A percentile compares a stretch with the other conserved stretches of the same genome.
These are phyloP conservation scores for Bibio marci DNA, from an alignment of 2,888 invertebrate species.

Conservation along the genomic window DNA sequence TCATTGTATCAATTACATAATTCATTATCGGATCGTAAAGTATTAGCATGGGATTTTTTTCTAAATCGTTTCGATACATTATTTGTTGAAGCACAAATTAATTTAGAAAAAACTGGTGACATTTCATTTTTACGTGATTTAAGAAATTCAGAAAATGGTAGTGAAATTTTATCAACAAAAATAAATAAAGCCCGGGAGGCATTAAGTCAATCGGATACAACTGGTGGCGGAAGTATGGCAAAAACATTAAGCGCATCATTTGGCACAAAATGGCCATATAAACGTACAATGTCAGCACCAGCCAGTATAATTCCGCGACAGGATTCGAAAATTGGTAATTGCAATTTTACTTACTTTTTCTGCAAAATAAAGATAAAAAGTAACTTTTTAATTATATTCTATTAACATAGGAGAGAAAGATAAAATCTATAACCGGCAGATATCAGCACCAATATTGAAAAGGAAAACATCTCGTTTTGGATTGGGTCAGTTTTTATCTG, in stretches of 20 bases:
- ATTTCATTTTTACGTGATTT: conserved; percentile 72
- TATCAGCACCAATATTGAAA: conserved; percentile 88
- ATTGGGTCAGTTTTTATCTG: conserved; percentile 58
- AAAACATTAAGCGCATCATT: conserved; percentile 76
- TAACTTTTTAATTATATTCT: no score
- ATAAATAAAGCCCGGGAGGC: conserved; percentile 80
- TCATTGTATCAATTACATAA: conserved; percentile 89
- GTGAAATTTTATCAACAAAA: conserved; percentile 72
- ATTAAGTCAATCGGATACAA: conserved; percentile 53
- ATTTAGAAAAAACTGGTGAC: conserved; percentile 69
- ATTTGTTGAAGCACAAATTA: conserved; percentile 90
- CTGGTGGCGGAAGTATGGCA: conserved; percentile 30
- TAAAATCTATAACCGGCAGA: conserved; percentile 77
- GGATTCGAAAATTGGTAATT: conserved; percentile 47
- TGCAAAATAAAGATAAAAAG: no score
- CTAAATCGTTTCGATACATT: conserved; percentile 89
- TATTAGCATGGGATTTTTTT: conserved; percentile 96
- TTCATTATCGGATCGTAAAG: conserved; percentile 73
- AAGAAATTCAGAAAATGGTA: conserved; percentile 71
- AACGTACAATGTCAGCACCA: conserved; percentile 85
- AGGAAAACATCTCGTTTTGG: conserved; percentile 85
- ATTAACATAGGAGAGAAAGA: conserved; percentile 44
- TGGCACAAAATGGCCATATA: conserved; percentile 88
- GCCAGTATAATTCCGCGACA: conserved; percentile 62
- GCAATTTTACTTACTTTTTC: not conserved